These are phyloP conservation scores for Pedicia rivosa DNA, from an alignment of 2,888 invertebrate species.

Conservation along the genomic window DNA sequence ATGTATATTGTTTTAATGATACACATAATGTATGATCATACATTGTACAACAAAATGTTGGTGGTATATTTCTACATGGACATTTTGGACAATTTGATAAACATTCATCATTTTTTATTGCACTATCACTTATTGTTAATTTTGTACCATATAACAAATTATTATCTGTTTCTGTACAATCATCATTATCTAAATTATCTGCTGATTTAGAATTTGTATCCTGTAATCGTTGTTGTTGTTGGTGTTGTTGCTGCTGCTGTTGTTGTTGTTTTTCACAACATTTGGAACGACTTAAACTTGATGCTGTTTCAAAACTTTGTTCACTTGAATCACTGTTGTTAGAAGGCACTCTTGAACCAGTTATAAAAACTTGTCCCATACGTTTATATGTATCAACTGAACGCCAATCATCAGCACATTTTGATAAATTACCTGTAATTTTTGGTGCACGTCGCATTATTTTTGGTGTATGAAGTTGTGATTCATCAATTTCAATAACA, in stretches of 20 bases:
- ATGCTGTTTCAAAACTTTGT: conserved; percentile 36
- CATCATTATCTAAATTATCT: conserved; percentile 36
- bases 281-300: conserved; percentile 21
- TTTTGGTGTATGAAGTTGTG: conserved; percentile 36
- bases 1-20: background rate
- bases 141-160: background rate
- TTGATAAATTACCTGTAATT: conserved; percentile 44
- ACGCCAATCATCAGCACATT: conserved; percentile 47
- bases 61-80: conserved; percentile 17
- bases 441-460: conserved; percentile 48
- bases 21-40: conserved; percentile 19
- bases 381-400: conserved; percentile 38
- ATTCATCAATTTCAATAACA: conserved; percentile 24
- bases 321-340: conserved; percentile 29
- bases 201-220: conserved; percentile 37
- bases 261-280: conserved; percentile 18
- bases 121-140: conserved; percentile 28
- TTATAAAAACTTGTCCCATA: conserved; percentile 33
- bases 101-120: conserved; percentile 18
- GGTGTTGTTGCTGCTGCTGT: too few relatives aligned
- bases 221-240: conserved; percentile 6
- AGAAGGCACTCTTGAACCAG: conserved; percentile 25
- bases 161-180: conserved; percentile 21
- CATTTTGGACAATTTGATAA: conserved; percentile 21
- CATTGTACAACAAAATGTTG: conserved; percentile 19